phyloP scores from a whole-genome alignment of 2,113 vertebrate genomes.

The Corythoichthys intestinalis region DNA sequence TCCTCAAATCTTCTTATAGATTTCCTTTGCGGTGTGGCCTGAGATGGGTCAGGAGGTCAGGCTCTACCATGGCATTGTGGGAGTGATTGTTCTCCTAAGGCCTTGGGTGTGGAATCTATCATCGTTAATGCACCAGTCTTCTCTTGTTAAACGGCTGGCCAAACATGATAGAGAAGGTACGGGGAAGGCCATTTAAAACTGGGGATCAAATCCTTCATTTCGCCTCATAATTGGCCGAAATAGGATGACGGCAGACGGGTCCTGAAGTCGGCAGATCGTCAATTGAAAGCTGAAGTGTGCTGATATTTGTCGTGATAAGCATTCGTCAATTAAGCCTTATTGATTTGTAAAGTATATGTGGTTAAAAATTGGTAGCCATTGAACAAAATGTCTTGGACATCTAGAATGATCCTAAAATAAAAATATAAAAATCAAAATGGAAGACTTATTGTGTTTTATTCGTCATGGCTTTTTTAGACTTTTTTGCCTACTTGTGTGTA shows the following conservation, averaged over 20 bases:
- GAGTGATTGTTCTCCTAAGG: slow-evolving; percentile 88
- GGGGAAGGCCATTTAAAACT: slow-evolving; percentile 80
- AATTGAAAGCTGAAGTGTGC: slow-evolving; percentile 75
- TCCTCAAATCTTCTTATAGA: slow-evolving; percentile 87
- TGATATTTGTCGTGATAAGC: slow-evolving; percentile 19
- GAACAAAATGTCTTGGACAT: not conserved
- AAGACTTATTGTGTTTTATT: not conserved
- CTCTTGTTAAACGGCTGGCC: slow-evolving; percentile 81
- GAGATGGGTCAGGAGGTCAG: slow-evolving; percentile 90
- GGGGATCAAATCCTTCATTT: slow-evolving; percentile 91
- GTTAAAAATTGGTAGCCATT: not conserved
- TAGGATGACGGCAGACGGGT: slow-evolving; percentile 75
- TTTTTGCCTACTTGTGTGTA: not conserved
- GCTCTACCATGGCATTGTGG: slow-evolving; percentile 84
- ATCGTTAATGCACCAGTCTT: slow-evolving; percentile 90
- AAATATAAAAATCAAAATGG: not conserved
- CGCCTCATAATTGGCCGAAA: slow-evolving; percentile 89
- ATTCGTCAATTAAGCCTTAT: not conserved
- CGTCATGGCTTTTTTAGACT: not conserved
- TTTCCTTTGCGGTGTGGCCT: slow-evolving; percentile 87
- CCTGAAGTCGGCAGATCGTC: slow-evolving; percentile 78
- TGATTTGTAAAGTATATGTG: not conserved
- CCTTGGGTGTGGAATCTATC: slow-evolving; percentile 87
- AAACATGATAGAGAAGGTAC: slow-evolving; percentile 81
- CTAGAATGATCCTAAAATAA: not conserved